Conservation (phyloP, 2,113 vertebrate genomes). For the Todiramphus saurophagus region DNA sequence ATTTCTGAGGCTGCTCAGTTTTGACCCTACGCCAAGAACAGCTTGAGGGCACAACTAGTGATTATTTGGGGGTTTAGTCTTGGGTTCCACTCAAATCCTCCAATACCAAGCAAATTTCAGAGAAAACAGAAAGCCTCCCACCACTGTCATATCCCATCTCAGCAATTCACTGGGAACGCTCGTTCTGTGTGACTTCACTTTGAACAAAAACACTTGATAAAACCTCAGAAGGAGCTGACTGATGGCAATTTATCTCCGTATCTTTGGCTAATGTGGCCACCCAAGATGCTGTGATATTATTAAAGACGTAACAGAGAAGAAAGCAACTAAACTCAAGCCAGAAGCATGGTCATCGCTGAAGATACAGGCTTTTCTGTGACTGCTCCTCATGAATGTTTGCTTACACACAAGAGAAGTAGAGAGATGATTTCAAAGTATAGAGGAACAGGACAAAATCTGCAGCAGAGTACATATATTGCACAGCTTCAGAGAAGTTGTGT, state of each 20-base stretch:
- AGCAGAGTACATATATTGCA: too few relatives aligned
- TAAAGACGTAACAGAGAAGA: background rate
- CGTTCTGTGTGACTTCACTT: background rate
- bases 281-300: background rate
- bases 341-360: background rate
- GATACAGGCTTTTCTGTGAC: background rate
- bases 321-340: background rate
- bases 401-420: background rate
- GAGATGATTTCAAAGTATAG: background rate
- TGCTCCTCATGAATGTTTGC: background rate
- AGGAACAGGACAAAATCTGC: background rate
- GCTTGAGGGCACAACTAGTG: background rate
- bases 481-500: background rate
- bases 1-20: background rate
- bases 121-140: background rate
- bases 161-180: background rate
- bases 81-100: background rate
- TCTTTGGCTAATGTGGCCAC: background rate
- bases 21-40: background rate
- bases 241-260: background rate
- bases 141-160: background rate
- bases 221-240: background rate
- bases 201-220: accelerated
- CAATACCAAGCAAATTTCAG: background rate
- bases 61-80: background rate